Conservation (phyloP, 2,797 vertebrate species). For the Propithecus perrieri region DNA sequence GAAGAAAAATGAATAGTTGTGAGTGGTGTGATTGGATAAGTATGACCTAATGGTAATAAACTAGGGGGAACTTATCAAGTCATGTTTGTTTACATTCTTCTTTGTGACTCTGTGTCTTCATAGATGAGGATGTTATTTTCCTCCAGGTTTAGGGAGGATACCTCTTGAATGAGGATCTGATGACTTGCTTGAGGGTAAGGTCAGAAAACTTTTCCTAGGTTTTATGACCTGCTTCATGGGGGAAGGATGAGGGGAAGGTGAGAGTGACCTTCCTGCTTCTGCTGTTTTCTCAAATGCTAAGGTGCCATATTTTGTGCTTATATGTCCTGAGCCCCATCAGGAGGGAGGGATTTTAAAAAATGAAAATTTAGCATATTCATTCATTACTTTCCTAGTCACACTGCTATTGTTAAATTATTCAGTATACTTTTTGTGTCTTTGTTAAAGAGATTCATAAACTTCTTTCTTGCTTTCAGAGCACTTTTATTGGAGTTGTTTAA, state of each 20-base stretch:
- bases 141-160: neutral
- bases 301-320: neutral
- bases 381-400: neutral
- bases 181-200: neutral
- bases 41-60: neutral
- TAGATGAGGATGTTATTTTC: neutral
- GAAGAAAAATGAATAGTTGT: neutral
- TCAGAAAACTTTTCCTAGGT: neutral
- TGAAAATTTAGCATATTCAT: neutral
- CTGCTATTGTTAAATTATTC: neutral
- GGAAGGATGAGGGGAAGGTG: neutral
- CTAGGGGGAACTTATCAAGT: neutral
- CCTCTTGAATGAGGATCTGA: neutral
- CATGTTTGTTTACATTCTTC: neutral
- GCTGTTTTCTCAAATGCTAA: neutral
- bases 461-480: neutral
- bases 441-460: neutral
- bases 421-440: neutral
- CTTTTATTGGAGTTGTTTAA: neutral
- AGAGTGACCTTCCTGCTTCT: neutral
- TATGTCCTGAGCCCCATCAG: neutral
- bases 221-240: neutral
- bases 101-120: neutral
- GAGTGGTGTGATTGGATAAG: neutral
- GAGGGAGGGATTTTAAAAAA: neutral